Evolutionary conservation across 2,797 vertebrate genomes (phyloP).

Genomic region (Alectoris magna): DNA sequence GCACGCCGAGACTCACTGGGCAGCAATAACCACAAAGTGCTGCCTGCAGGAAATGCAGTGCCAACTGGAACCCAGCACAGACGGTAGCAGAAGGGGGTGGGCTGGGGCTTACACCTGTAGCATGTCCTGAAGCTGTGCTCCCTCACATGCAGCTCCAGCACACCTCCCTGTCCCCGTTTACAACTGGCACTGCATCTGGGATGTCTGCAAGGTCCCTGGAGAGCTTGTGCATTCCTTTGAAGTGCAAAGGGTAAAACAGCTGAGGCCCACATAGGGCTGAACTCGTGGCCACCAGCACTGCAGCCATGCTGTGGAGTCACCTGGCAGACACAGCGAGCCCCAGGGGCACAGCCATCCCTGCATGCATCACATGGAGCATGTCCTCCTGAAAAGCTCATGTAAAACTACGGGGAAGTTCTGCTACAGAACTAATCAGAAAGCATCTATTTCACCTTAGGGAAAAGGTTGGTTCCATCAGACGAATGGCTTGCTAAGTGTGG

Average conservation of each 20-base stretch:
- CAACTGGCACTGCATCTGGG: not conserved
- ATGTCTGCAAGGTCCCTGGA: not conserved
- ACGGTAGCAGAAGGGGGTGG: rapidly evolving
- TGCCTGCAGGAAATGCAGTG: not conserved
- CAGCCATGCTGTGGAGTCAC: not conserved
- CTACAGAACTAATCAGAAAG: slow-evolving; percentile 42
- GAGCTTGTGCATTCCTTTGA: not conserved
- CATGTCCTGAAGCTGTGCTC: rapidly evolving
- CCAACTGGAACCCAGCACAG: rapidly evolving
- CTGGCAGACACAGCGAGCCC: not conserved
- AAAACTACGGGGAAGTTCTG: slow-evolving; percentile 6
- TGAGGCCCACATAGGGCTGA: slow-evolving; percentile 17
- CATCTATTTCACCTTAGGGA: slow-evolving; percentile 46
- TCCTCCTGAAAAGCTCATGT: not conserved
- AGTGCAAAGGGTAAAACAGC: not conserved
- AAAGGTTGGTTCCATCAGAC: slow-evolving; percentile 51
- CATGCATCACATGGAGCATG: not conserved
- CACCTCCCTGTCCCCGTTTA: not conserved
- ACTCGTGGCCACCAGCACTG: rapidly evolving
- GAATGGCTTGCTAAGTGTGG: slow-evolving; percentile 12
- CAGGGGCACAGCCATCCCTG: not conserved
- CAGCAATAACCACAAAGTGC: not conserved
- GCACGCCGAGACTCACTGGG: slow-evolving; percentile 9
- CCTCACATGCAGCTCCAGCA: not conserved
- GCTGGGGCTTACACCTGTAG: not conserved